Evolutionary conservation across 2,888 invertebrate genomes (phyloP).

Genomic region (Adineta ricciae): DNA sequence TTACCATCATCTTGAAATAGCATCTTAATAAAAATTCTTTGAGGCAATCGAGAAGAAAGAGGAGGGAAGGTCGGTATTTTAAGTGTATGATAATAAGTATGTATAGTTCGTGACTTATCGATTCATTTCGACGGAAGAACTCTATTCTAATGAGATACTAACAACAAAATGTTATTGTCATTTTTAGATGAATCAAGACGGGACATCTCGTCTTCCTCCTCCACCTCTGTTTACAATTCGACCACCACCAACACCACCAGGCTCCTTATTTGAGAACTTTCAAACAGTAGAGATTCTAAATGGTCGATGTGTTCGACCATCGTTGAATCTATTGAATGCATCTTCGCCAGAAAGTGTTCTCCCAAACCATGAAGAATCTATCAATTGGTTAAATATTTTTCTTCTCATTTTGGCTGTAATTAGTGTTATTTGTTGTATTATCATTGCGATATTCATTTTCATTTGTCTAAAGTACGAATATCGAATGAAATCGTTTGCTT

Average conservation of each 20-base stretch:
- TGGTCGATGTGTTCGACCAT: slow-evolving; percentile 7
- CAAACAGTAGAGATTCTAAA: slow-evolving; percentile 1
- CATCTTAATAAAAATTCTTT: background rate
- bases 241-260: background rate
- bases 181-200: background rate
- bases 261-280: background rate
- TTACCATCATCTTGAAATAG: background rate
- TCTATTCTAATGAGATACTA: background rate
- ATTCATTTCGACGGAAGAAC: background rate
- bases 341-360: background rate
- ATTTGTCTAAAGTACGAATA: background rate
- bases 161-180: background rate
- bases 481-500: too few relatives aligned
- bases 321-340: background rate
- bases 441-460: slow-evolving; percentile 19
- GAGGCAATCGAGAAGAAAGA: background rate
- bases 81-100: background rate
- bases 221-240: slow-evolving; percentile 11
- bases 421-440: slow-evolving; percentile 21
- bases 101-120: background rate
- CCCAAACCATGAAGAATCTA: background rate
- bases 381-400: slow-evolving; percentile 17
- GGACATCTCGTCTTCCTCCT: background rate
- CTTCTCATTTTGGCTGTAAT: background rate
- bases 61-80: background rate